Base-by-base conservation (phyloP, 2,113 vertebrate species). In the Engraulis encrasicolus region DNA sequence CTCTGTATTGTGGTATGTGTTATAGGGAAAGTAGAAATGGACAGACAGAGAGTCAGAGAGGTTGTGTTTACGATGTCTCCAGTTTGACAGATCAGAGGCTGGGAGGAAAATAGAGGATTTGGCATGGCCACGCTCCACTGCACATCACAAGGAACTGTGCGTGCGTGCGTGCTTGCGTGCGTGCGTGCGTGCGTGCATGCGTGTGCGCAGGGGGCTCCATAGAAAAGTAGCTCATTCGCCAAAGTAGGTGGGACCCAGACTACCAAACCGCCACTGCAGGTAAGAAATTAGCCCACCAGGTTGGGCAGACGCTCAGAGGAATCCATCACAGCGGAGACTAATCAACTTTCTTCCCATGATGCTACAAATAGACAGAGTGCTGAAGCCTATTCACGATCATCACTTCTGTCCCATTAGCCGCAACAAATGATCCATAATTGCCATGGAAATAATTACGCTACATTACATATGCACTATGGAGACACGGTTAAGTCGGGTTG, bases 301-400 rank as follows among this genome's bases (percentile, higher is more conserved):
- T 45, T 23, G 61, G 11, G 23, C 61, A 14, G 34, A 27, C 61
- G n/a, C n/a, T n/a, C 61, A 71, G 34, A 71, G 12, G 61, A 71
- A 71, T 71, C 31, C 61, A 71, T 71, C 27, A 14, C 23, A 3
- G 23, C 61, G 2, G 6, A 31, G 58, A 6, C 58, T 66, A 71
- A 71, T 71, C 61, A 23, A 27, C 61, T 71, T 31, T 71, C 61
- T 34, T 71, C 61, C 61, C 27, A 71, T 27, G n/a, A n/a, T n/a
- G 31, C 61, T 27, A 27, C 9, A 71, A 27, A 71, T 71, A 71
- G 61, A 71, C 31, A 27, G 61, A n/a, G n/a, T n/a, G n/a, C n/a
- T n/a, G n/a, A 9, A 15, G 61, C 61, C 61, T 71, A 71, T 71
- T 71, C 34, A 71, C 34, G 61, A 71, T 34, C 61, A 71, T 71